Base-by-base conservation (phyloP, 2,113 vertebrate species). In the Protobothrops mucrosquamatus region DNA sequence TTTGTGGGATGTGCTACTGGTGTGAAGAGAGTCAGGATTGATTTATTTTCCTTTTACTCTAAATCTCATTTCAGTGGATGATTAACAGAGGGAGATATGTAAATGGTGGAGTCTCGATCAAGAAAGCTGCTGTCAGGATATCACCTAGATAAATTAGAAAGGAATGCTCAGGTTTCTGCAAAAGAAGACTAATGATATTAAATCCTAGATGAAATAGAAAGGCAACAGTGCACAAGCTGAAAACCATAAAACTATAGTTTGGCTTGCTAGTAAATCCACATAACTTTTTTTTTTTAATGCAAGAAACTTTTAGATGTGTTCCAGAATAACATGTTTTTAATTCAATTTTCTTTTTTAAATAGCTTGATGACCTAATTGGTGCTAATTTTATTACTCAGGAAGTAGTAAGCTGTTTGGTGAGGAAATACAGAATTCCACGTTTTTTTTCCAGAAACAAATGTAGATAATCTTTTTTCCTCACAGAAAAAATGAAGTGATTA, bases 101-200 rank as follows among this genome's bases (percentile, higher is more conserved):
- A 98, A 98, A 97, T 97, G 97, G 97, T 95, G 96, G 97, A 97
- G 94, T 96, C 96, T 97, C 92, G 97, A 97, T 97, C 97, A 97
- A 97, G 97, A 97, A 95, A 97, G 96, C 97, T 97, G 94, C 97
- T 98, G 97, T 97, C 97, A 97, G 96, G 95, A 59, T 97, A 97
- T 96, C 96, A 97, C 97, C 97, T 95, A 97, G 97, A 97, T 96
- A 97, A 97, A 98, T 98, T 97, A 97, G 95, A 96, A 97, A 97
- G 97, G 97, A 98, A 97, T 95, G 64, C 95, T 96, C 94, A 91
- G 94, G 96, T 97, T 97, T 97, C 97, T 97, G 95, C 95, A 96
- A 97, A 97, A 95, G 95, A 97, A 98, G 96, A 98, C 97, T 97
- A 97, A 98, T 97, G 97, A 95, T 94, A 95, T 97, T 97, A 97